Evolutionary conservation across 2,797 vertebrate species (phyloP).

Genomic region (Danio aesculapii): DNA sequence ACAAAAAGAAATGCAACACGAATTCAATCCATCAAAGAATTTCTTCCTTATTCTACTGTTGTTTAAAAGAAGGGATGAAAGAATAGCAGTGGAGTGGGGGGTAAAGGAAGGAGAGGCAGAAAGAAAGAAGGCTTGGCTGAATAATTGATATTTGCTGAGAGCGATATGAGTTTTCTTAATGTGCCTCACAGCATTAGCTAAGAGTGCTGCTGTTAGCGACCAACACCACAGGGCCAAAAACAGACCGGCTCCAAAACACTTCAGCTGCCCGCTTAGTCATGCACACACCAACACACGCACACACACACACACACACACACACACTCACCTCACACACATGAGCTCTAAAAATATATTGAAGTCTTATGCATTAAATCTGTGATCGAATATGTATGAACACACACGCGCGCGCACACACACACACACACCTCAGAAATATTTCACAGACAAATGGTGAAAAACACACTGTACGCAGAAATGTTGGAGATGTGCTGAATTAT

Average conservation of each 20-base stretch:
- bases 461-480: neutral
- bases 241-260: constrained; percentile 35
- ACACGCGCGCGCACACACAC: neutral
- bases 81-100: constrained; percentile 22
- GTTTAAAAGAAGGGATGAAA: neutral
- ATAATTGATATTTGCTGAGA: constrained; percentile 86
- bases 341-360: neutral
- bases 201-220: constrained; percentile 79
- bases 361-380: neutral
- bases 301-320: neutral
- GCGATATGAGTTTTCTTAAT: constrained; percentile 87
- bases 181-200: constrained; percentile 81
- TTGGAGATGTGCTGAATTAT: neutral
- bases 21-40: neutral
- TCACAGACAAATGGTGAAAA: neutral
- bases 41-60: neutral
- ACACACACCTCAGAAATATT: constrained; percentile 4
- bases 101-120: constrained; percentile 3
- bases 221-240: constrained; percentile 73
- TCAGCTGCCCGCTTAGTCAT: constrained; percentile 14
- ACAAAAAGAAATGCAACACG: neutral
- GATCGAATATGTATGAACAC: neutral
- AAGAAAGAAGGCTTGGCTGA: constrained; percentile 64
- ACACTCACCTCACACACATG: neutral
- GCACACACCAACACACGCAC: constrained; percentile 2